These are phyloP conservation scores for Drosophila busckii DNA, from an alignment of 1,140 invertebrate species.

Conservation along the genomic window DNA sequence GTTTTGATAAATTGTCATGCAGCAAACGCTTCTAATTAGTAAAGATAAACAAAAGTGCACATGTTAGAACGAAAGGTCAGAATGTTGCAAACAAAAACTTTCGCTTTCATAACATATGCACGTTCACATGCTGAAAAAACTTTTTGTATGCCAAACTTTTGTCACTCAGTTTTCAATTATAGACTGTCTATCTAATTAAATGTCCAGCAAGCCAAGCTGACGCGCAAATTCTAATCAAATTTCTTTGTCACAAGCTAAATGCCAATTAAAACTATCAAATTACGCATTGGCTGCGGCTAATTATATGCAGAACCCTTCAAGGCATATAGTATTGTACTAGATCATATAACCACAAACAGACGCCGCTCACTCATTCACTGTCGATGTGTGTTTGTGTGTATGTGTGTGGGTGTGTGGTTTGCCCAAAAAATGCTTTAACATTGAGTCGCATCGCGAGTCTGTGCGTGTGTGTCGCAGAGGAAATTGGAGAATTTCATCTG, in stretches of 20 bases:
- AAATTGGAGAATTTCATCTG: slow-evolving; percentile 49
- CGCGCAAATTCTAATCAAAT: slow-evolving; percentile 35
- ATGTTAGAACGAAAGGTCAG: too few species aligned
- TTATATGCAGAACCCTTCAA: slow-evolving; percentile 48
- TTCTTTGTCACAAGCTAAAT: slow-evolving; percentile 39
- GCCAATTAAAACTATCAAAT: slow-evolving; percentile 74
- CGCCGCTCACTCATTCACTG: not conserved
- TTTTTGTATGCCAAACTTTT: too few species aligned
- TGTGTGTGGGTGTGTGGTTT: slow-evolving; percentile 22
- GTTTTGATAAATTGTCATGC: slow-evolving; percentile 32
- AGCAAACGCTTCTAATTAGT: slow-evolving; percentile 32
- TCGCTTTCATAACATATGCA: too few species aligned
- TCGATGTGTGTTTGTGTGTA: slow-evolving; percentile 1
- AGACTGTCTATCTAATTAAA: slow-evolving; percentile 24
- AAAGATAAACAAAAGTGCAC: slow-evolving; percentile 9
- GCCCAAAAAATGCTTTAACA: slow-evolving; percentile 51
- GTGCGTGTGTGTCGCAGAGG: slow-evolving; percentile 42
- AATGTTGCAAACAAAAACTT: too few species aligned
- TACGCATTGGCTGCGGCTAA: slow-evolving; percentile 48
- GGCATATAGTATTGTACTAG: too few species aligned
- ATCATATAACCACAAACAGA: slow-evolving; percentile 22
- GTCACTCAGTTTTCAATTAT: too few species aligned
- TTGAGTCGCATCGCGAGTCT: slow-evolving; percentile 2
- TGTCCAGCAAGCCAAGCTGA: too few species aligned
- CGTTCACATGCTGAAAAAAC: too few species aligned